Evolutionary conservation across 2,797 vertebrate genomes (phyloP), one percentile per base, ranked within the genome.

Genomic region (Argentina silus): DNA sequence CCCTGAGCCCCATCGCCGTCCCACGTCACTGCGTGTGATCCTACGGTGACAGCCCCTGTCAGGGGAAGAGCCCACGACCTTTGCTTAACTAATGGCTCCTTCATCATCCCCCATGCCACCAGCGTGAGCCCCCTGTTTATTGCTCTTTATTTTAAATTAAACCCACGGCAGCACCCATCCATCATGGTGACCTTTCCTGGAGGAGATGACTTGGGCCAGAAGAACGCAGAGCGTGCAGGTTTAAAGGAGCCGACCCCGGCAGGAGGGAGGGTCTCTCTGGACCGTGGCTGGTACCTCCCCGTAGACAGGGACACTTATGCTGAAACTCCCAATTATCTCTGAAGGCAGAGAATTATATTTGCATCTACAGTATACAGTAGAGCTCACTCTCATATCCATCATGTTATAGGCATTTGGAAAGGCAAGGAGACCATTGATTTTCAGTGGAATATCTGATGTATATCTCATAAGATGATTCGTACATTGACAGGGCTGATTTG

Each of bases 61-160:
- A 81, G 81, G 81, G 93, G 93, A 92, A 90, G 92, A 92, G 86
- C 77, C n/a, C 9, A 76, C 90, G 93, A 96, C 95, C 95, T 96
- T 96, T 95, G 82, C 88, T 95, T 94, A 94, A 91, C 89, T 92
- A 93, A 95, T 91, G 92, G 88, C 76, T 91, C 84, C 87, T 93
- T 89, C 90, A 92, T 92, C 91, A 89, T 91, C 86, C 89, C 86
- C 72, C 21, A 47, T 83, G 77, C 75, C 72, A 78, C 77, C 75
- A 88, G 89, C 77, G 70, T 78, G 84, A 80, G 86, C 83, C 78
- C 78, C 70, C 73, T 80, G 81, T 91, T 93, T 93, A 94, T 92
- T 93, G 90, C 84, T 91, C 88, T 92, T 93, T 84, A 91, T 92
- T 93, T 93, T 92, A 91, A 93, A 93, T 94, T 90, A 93, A 93